Conservation (phyloP, 1,140 invertebrate genomes). For the Eurosta solidaginis region DNA sequence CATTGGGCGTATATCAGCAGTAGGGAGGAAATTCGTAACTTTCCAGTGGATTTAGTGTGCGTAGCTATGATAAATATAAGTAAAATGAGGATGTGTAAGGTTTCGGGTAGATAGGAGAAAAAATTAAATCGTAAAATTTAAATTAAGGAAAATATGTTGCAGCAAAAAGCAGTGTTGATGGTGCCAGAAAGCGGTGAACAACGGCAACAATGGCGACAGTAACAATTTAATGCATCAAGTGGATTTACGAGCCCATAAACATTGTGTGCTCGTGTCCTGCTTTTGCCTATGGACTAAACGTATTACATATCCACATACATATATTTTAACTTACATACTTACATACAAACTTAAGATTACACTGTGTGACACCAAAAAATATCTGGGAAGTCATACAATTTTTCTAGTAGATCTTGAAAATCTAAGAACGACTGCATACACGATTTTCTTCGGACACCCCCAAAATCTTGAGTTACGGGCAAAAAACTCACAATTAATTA, state of each 20-base stretch:
- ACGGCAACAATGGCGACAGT: constrained; percentile 26
- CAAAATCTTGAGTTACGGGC: too few species aligned
- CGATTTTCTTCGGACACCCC: too few species aligned
- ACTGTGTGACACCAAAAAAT: too few species aligned
- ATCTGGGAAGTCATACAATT: too few species aligned
- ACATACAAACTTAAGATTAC: too few species aligned
- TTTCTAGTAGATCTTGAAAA: too few species aligned
- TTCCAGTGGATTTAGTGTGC: not conserved
- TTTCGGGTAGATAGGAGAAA: not conserved
- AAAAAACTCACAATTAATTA: too few species aligned
- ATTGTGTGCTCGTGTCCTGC: not conserved
- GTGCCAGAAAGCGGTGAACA: too few species aligned
- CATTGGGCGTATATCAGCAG: not conserved
- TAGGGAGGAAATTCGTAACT: not conserved
- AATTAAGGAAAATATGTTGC: constrained; percentile 34
- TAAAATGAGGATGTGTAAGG: not conserved
- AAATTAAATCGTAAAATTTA: constrained; percentile 32
- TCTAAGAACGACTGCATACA: too few species aligned
- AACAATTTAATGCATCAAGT: constrained; percentile 32
- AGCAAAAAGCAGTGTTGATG: constrained; percentile 2
- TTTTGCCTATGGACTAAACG: not conserved
- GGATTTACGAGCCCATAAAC: constrained; percentile 31
- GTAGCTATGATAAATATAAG: not conserved
- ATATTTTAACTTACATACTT: not conserved
- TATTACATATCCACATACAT: not conserved